Base-by-base conservation (phyloP, 1,140 invertebrate species). In the Augochlora pura region DNA sequence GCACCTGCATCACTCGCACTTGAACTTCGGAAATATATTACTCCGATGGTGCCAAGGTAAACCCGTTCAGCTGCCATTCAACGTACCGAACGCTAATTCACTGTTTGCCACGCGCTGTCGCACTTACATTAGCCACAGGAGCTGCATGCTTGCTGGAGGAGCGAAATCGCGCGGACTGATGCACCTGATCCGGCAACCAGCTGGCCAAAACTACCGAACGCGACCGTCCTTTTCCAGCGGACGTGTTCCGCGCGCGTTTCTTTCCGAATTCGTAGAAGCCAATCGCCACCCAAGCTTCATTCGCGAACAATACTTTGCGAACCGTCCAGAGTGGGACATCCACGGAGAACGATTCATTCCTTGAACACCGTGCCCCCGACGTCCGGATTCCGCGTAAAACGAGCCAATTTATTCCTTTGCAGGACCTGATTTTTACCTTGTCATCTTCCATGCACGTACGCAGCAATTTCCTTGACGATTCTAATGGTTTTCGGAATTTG, bases 51-150 rank as follows among this genome's bases (percentile, higher is more conserved):
- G 4, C 2, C 12, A n/a, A n/a, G n/a, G n/a, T n/a, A n/a, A n/a
- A n/a, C n/a, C n/a, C n/a, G n/a, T n/a, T n/a, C n/a, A n/a, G n/a
- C n/a, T n/a, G n/a, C n/a, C n/a, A n/a, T n/a, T n/a, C n/a, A n/a
- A 2, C 9, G 18, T 27, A 38, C n/a, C 2, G 16, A 67, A 16
- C 18, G 23, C 18, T n/a, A 14, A 49, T 52, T 52, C 4, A 18
- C 46, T 7, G 10, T 16, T 14, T 6, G 23, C 46, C 12, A 12
- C 2, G 5, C 12, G 54, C 14, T 32, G 4, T 23, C 4, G 25
- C 18, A 74, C 77, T 79, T 79, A 79, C 77, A 67, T 49, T 66
- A 79, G 23, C 70, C 25, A 79, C 5, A 23, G n/a, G 71, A 79
- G 42, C 63, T 14, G 63, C 77, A 79, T 79, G 63, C 25, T 62